Percentiles rank a stretch among this genome's conserved stretches.
phyloP scores from a whole-genome alignment of 2,888 invertebrate species.

The Sipunculus nudus region DNA sequence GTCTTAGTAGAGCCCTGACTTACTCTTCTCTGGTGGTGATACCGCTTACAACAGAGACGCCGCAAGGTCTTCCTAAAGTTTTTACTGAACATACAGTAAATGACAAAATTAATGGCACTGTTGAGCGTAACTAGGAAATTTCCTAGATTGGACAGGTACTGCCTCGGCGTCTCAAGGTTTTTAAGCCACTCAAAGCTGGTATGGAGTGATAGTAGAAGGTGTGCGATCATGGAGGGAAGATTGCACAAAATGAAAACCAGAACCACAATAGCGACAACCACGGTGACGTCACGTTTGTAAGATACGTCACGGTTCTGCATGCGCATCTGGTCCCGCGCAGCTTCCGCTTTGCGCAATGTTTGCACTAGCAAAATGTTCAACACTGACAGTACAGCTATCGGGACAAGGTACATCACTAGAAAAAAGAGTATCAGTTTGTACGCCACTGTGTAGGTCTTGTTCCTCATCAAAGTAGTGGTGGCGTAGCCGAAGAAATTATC shows the following conservation, averaged over 20 bases:
- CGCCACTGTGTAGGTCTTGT: constrained; percentile 27
- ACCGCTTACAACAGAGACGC: too few relatives aligned
- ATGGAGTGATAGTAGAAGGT: constrained; percentile 32
- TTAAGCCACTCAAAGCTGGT: constrained; percentile 10
- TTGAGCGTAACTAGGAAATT: constrained; percentile 38
- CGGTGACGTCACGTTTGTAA: constrained; percentile 15
- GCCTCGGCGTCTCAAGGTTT: constrained; percentile 18
- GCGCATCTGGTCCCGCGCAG: background rate
- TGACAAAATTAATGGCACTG: constrained; percentile 39
- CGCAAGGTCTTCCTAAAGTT: constrained; percentile 22
- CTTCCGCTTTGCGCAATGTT: constrained; percentile 9
- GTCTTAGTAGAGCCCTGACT: too few relatives aligned
- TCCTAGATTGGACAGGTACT: constrained; percentile 27
- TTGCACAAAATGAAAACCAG: constrained; percentile 31
- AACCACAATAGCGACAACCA: constrained; percentile 32
- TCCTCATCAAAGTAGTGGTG: constrained; percentile 15
- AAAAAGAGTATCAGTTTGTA: constrained; percentile 35
- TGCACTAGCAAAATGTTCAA: constrained; percentile 30
- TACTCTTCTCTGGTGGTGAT: too few relatives aligned
- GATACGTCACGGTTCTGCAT: background rate
- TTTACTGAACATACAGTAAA: constrained; percentile 37
- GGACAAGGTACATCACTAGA: constrained; percentile 32
- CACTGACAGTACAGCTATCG: constrained; percentile 27
- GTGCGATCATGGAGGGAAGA: constrained; percentile 31
- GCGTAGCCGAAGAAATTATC: too few relatives aligned